Evolutionary conservation across 2,888 invertebrate genomes (phyloP).

Genomic region (Meghimatium bilineatum): DNA sequence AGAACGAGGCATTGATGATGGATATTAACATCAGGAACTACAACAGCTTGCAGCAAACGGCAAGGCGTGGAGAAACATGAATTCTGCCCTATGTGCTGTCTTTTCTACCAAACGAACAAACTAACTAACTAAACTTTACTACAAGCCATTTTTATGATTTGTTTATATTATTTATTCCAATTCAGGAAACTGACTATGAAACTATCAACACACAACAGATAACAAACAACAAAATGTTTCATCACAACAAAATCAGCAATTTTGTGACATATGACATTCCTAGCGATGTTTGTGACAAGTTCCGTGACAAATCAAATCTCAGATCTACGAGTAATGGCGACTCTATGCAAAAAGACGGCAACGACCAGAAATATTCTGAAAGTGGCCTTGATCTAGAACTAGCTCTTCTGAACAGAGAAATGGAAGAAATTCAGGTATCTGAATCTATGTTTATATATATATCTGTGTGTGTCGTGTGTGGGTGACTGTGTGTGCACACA

Average conservation of each 20-base stretch:
- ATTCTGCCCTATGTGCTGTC: too few relatives aligned
- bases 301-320: conserved; percentile 70
- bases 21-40: too few relatives aligned
- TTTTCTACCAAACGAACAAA: too few relatives aligned
- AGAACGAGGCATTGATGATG: too few relatives aligned
- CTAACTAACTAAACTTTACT: too few relatives aligned
- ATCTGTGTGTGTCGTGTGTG: too few relatives aligned
- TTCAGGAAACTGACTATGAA: conserved; percentile 72
- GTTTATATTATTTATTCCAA: conserved; percentile 1
- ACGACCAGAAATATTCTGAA: conserved; percentile 65
- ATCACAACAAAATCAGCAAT: conserved; percentile 72
- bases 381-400: conserved; percentile 80
- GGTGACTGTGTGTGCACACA: too few relatives aligned
- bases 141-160: too few relatives aligned
- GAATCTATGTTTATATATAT: conserved; percentile 56
- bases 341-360: conserved; percentile 56
- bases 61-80: too few relatives aligned
- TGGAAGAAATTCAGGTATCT: conserved; percentile 80
- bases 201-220: conserved; percentile 54
- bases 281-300: conserved; percentile 69
- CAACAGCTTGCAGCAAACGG: too few relatives aligned
- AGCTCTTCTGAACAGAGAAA: conserved; percentile 80
- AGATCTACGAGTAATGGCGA: conserved; percentile 57
- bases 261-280: conserved; percentile 70
- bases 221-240: conserved; percentile 71